Percentiles rank a stretch among this genome's conserved stretches.
These are phyloP conservation scores for Ptychobarbus kaznakovi DNA, from an alignment of 2,797 vertebrate species.

Conservation along the genomic window DNA sequence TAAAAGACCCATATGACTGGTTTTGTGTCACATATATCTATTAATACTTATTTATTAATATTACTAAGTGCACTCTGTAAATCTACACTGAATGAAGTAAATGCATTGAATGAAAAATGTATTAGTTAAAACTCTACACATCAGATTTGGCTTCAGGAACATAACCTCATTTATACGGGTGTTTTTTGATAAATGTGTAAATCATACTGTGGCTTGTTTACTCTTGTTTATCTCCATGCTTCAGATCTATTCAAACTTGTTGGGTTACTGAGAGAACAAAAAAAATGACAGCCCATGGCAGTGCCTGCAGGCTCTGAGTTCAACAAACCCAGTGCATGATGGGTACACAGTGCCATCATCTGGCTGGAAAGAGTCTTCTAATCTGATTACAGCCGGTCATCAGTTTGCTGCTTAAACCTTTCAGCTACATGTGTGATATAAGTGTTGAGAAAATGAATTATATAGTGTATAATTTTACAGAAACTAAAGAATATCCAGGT, in stretches of 20 bases:
- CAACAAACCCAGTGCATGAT: background rate
- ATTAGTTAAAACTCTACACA: background rate
- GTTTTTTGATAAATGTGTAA: background rate
- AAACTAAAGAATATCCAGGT: background rate
- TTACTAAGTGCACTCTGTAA: background rate
- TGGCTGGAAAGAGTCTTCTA: slow-evolving; percentile 38
- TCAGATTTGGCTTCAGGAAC: background rate
- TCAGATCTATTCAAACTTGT: slow-evolving; percentile 19
- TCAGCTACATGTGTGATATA: background rate
- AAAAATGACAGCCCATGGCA: background rate
- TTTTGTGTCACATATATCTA: background rate
- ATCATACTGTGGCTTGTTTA: slow-evolving; percentile 7
- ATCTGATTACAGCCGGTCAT: background rate
- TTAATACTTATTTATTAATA: background rate
- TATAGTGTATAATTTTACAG: background rate
- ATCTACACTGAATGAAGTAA: background rate
- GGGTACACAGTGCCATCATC: slow-evolving; percentile 61
- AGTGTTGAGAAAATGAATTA: background rate
- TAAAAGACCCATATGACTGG: background rate
- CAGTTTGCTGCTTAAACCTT: background rate
- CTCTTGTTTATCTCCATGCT: slow-evolving; percentile 9
- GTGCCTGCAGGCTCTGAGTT: background rate
- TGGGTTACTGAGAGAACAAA: slow-evolving; percentile 3
- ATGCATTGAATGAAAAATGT: background rate
- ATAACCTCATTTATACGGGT: background rate